Conservation (phyloP, 2,888 invertebrate genomes). For the Himalopsyche japonica region DNA sequence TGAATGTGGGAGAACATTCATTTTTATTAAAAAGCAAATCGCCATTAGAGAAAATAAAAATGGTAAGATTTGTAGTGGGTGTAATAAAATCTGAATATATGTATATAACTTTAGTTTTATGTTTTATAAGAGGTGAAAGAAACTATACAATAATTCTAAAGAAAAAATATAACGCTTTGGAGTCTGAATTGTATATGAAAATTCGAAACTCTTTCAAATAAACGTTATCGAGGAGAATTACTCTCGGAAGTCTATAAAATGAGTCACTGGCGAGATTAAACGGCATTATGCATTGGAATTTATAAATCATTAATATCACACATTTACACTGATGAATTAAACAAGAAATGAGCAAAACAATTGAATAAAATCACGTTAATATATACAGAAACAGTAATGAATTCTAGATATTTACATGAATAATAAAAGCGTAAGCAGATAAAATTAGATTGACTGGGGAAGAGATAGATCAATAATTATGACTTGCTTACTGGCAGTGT, state of each 20-base stretch:
- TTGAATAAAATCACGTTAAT: neutral
- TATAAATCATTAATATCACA: neutral
- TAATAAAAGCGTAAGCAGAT: constrained; percentile 44
- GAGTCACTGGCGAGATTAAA: neutral
- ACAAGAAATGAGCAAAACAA: neutral
- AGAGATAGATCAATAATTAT: constrained; percentile 39
- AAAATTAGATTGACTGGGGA: constrained; percentile 43
- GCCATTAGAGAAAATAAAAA: no score
- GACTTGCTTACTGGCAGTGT: constrained; percentile 16
- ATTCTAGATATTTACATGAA: constrained; percentile 42
- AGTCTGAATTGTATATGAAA: neutral
- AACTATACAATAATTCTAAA: no score
- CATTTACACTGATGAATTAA: neutral
- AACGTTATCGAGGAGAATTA: neutral
- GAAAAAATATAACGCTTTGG: no score
- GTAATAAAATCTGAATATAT: no score
- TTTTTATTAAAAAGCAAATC: no score
- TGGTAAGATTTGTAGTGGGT: no score
- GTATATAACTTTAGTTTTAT: no score
- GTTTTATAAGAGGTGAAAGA: no score
- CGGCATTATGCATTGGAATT: neutral
- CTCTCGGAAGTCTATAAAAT: neutral
- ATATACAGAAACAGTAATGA: constrained; percentile 31
- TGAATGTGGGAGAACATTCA: no score
- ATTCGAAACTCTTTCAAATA: neutral